Evolutionary conservation across 2,797 vertebrate genomes (phyloP).

Genomic region (Petrocephalus sullivani): DNA sequence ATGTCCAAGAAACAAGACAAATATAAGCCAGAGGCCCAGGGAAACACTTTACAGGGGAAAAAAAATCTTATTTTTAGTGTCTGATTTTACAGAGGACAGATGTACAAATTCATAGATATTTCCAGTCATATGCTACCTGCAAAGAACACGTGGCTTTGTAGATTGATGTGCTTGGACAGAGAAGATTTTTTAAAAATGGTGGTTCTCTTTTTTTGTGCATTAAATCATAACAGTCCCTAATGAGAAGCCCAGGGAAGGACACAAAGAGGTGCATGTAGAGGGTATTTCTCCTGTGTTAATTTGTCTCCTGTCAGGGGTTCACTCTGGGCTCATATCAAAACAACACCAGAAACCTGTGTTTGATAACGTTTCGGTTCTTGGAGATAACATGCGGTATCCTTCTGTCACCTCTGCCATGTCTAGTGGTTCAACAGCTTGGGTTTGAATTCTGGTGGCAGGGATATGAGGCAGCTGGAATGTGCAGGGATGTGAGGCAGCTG

Average conservation of each 20-base stretch:
- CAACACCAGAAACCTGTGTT: neutral
- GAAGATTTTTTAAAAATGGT: neutral
- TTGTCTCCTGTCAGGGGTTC: conserved; percentile 21
- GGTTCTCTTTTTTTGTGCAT: neutral
- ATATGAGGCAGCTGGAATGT: conserved; percentile 48
- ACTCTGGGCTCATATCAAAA: conserved; percentile 23
- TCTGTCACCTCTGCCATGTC: conserved; percentile 38
- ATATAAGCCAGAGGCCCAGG: neutral
- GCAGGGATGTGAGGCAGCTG: conserved; percentile 40
- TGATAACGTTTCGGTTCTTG: conserved; percentile 12
- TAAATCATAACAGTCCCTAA: neutral
- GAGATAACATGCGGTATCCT: conserved; percentile 18
- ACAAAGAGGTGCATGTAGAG: neutral
- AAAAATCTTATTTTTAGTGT: neutral
- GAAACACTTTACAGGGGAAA: neutral
- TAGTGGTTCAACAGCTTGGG: conserved; percentile 25
- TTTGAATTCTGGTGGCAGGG: conserved; percentile 24
- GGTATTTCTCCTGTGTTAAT: neutral
- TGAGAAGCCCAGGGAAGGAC: neutral
- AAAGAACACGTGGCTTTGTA: neutral
- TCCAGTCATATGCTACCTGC: neutral
- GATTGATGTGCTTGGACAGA: neutral
- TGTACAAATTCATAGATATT: neutral
- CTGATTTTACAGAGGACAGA: neutral
- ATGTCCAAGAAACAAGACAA: neutral